Evolutionary conservation across 2,113 vertebrate genomes (phyloP).

Genomic region (Psittacula cyanocephala): DNA sequence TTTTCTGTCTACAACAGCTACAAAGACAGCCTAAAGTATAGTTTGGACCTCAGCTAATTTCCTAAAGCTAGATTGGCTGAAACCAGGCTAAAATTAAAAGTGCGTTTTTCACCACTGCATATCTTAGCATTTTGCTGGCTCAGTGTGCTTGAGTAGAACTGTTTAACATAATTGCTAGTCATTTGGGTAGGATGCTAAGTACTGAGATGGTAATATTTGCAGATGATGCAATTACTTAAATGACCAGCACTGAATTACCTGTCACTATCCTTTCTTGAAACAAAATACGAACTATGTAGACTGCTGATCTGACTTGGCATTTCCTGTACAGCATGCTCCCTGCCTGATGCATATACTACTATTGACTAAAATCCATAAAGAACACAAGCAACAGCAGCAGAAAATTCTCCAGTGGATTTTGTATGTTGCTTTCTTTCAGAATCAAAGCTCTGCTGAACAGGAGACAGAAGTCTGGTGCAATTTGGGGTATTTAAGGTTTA

Average conservation of each 20-base stretch:
- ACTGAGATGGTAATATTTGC: slow-evolving; percentile 25
- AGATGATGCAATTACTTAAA: slow-evolving; percentile 50
- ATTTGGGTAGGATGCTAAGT: not conserved
- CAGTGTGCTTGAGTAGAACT: not conserved
- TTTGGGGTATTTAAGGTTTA: not conserved
- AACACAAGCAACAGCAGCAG: not conserved
- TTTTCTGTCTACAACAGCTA: not conserved
- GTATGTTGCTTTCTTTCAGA: not conserved
- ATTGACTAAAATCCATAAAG: not conserved
- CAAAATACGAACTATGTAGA: not conserved
- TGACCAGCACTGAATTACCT: slow-evolving; percentile 9
- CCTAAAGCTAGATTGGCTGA: not conserved
- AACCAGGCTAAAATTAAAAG: slow-evolving; percentile 16
- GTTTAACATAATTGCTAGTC: slow-evolving; percentile 20
- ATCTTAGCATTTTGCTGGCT: not conserved
- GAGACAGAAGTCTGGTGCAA: not conserved
- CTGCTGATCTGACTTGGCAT: not conserved
- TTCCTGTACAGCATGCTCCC: not conserved
- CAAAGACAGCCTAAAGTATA: not conserved
- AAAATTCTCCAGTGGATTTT: not conserved
- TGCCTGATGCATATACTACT: not conserved
- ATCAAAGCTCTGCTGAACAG: not conserved
- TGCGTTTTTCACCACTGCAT: not conserved
- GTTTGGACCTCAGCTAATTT: not conserved
- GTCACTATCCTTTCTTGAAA: slow-evolving; percentile 12